Evolutionary conservation across 1,140 invertebrate genomes (phyloP).

Genomic region (Plectrocnemia conspersa): DNA sequence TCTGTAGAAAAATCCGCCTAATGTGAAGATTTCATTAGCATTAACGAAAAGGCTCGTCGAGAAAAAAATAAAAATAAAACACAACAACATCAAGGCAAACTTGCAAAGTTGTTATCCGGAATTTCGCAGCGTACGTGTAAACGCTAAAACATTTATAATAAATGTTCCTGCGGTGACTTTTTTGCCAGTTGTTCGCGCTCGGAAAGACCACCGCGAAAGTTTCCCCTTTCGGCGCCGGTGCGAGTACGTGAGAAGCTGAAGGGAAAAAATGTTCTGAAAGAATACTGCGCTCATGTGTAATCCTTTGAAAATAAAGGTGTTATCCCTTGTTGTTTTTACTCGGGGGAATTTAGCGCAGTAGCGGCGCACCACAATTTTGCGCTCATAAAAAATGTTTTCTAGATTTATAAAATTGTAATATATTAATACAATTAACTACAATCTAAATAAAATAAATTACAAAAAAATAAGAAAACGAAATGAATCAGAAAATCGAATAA

Average conservation of each 20-base stretch:
- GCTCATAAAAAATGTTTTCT: too few relatives aligned
- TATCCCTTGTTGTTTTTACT: conserved; percentile 26
- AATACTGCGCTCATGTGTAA: conserved; percentile 26
- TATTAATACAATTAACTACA: too few relatives aligned
- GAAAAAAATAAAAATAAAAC: too few relatives aligned
- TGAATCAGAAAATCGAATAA: too few relatives aligned
- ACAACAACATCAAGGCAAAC: conserved; percentile 8
- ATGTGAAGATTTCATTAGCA: conserved; percentile 25
- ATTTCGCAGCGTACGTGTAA: conserved; percentile 21
- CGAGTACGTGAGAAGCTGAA: conserved; percentile 24
- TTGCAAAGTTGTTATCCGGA: conserved; percentile 22
- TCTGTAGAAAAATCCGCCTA: too few relatives aligned
- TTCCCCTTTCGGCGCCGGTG: conserved; percentile 7
- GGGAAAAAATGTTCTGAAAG: conserved; percentile 22
- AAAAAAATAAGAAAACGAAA: too few relatives aligned
- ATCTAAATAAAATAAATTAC: too few relatives aligned
- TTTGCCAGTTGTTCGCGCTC: conserved; percentile 15
- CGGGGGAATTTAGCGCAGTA: conserved; percentile 17
- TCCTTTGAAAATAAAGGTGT: conserved; percentile 26
- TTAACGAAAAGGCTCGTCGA: conserved; percentile 16
- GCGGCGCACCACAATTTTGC: background rate
- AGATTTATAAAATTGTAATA: too few relatives aligned
- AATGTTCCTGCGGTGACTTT: conserved; percentile 26
- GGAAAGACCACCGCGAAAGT: conserved; percentile 20
- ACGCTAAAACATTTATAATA: conserved; percentile 29